Percentiles rank a stretch among this genome's conserved stretches.
Evolutionary conservation across 2,113 vertebrate genomes (phyloP).

Genomic region (Arenaria interpres): DNA sequence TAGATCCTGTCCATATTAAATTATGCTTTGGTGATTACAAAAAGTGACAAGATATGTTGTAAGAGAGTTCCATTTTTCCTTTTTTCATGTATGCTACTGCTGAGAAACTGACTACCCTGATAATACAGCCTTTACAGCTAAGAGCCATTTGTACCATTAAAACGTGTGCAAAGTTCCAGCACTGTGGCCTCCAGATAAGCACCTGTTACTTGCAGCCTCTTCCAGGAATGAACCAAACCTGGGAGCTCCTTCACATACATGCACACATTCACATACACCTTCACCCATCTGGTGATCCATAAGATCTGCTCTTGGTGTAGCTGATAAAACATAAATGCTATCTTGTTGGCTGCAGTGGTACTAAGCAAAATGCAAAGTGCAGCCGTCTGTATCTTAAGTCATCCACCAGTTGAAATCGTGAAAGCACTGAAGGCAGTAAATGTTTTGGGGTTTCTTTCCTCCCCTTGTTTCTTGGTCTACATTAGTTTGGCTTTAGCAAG

Average conservation of each 20-base stretch:
- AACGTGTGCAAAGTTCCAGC: not conserved
- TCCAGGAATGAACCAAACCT: not conserved
- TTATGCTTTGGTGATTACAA: not conserved
- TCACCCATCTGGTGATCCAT: not conserved
- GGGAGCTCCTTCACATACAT: not conserved
- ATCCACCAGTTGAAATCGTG: accelerated
- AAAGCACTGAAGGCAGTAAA: not conserved
- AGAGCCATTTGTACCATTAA: not conserved
- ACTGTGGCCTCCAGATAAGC: not conserved
- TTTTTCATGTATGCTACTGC: not conserved
- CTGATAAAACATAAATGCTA: not conserved
- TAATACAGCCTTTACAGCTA: not conserved
- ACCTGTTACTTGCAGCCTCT: not conserved
- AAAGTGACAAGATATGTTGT: not conserved
- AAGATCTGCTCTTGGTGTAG: not conserved
- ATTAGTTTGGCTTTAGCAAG: not conserved
- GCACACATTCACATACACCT: not conserved
- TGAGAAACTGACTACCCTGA: not conserved
- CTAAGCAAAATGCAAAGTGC: not conserved
- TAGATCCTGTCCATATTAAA: not conserved
- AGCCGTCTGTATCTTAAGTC: not conserved
- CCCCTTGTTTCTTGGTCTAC: not conserved
- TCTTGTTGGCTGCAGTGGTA: not conserved
- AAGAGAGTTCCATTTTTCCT: not conserved
- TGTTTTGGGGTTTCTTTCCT: not conserved